Percentiles rank a stretch among this genome's conserved stretches.
Evolutionary conservation across 2,888 invertebrate species (phyloP).

Genomic region (Agonopterix heracliana): DNA sequence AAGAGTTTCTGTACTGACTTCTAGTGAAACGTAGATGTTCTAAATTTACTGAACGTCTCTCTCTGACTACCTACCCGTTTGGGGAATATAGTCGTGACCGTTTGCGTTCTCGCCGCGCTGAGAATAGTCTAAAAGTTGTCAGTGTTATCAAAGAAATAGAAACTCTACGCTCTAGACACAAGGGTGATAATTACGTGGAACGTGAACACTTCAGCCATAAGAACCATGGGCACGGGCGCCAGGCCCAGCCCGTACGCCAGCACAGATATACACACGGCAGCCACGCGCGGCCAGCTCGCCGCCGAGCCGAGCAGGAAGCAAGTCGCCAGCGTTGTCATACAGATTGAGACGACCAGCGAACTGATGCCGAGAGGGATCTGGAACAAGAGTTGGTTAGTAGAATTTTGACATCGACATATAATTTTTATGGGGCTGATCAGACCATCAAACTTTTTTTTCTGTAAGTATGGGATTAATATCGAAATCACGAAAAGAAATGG

Average conservation of each 20-base stretch:
- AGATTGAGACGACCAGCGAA: conserved; percentile 41
- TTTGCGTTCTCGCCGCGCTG: too few species aligned
- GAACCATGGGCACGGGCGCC: conserved; percentile 52
- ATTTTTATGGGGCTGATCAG: too few species aligned
- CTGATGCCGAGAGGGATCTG: conserved; percentile 50
- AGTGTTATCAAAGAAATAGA: too few species aligned
- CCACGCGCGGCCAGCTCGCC: conserved; percentile 39
- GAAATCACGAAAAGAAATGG: too few species aligned
- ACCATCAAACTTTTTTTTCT: too few species aligned
- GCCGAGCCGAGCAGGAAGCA: conserved; percentile 36
- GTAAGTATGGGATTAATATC: too few species aligned
- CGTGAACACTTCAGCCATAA: conserved; percentile 56
- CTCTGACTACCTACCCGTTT: too few species aligned
- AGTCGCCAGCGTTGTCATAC: conserved; percentile 47
- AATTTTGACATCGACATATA: neutral
- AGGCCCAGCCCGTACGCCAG: conserved; percentile 51
- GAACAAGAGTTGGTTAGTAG: conserved; percentile 1
- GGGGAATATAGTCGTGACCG: too few species aligned
- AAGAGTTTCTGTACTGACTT: too few species aligned
- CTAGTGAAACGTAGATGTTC: too few species aligned
- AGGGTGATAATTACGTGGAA: conserved; percentile 33
- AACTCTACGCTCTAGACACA: neutral
- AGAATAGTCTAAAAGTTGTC: too few species aligned
- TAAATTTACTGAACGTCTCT: too few species aligned
- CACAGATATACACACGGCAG: conserved; percentile 44